Percentiles rank a stretch among this genome's conserved stretches.
These are phyloP conservation scores for Geotrypetes seraphini DNA, from an alignment of 2,797 vertebrate species.

Conservation along the genomic window DNA sequence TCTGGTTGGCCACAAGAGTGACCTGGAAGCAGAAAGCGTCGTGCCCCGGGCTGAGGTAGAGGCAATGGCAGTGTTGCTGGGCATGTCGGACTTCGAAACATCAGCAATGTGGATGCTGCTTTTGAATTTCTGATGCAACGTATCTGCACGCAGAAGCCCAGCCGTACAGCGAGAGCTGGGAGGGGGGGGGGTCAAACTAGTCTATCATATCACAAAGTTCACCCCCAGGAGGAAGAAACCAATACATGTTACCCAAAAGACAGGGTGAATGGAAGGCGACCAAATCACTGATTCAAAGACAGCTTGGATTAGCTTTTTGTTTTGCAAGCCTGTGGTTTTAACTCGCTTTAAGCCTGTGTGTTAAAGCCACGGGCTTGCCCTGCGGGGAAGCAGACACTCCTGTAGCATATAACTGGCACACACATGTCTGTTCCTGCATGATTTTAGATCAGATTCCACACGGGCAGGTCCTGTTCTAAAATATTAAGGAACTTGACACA, in stretches of 20 bases:
- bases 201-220: slow-evolving; percentile 49
- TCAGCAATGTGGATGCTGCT: slow-evolving; percentile 70
- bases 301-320: no score
- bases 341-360: no score
- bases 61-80: slow-evolving; percentile 62
- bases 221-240: slow-evolving; percentile 25
- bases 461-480: no score
- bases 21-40: slow-evolving; percentile 57
- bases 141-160: slow-evolving; percentile 69
- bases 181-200: slow-evolving; percentile 71
- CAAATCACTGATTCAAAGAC: no score
- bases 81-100: slow-evolving; percentile 76
- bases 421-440: no score
- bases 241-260: slow-evolving; percentile 24
- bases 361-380: no score
- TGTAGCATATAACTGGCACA: no score
- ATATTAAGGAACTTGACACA: no score
- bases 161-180: slow-evolving; percentile 56
- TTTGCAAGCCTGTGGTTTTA: no score
- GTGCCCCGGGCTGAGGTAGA: slow-evolving; percentile 67
- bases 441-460: no score
- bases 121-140: slow-evolving; percentile 64
- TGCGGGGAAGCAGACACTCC: no score
- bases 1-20: slow-evolving; percentile 81
- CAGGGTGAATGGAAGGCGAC: no score